phyloP scores from a whole-genome alignment of 2,888 invertebrate genomes.

The Drosophila leonis region DNA sequence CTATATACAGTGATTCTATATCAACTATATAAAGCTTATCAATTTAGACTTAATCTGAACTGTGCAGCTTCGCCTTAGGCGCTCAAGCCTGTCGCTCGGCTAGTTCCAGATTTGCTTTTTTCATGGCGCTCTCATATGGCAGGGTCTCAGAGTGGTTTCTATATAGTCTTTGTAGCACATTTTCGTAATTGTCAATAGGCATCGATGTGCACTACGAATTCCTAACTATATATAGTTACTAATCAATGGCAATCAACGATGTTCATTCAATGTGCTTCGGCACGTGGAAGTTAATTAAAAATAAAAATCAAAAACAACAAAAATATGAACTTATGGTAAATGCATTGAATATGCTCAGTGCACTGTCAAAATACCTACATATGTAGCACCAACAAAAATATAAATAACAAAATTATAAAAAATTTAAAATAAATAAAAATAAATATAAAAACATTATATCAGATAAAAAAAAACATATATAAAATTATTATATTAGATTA shows the following conservation, averaged over 20 bases:
- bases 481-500: too few species aligned
- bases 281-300: not conserved
- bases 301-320: not conserved
- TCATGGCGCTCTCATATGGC: not conserved
- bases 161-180: not conserved
- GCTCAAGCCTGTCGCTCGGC: not conserved
- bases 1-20: too few species aligned
- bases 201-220: too few species aligned
- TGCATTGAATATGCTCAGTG: too few species aligned
- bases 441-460: too few species aligned
- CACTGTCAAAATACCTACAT: too few species aligned
- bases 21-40: slow-evolving; percentile 1
- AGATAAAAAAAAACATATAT: too few species aligned
- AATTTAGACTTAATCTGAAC: not conserved
- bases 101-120: not conserved
- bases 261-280: not conserved
- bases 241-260: not conserved
- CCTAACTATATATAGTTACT: not conserved
- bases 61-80: not conserved
- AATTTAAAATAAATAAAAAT: too few species aligned
- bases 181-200: not conserved
- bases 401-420: too few species aligned
- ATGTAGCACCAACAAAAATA: too few species aligned
- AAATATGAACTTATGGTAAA: not conserved
- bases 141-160: not conserved